A percentile compares a stretch with the other conserved stretches of the same genome.
Conservation (phyloP, 2,888 invertebrate species). For the Notocelia uddmanniana region DNA sequence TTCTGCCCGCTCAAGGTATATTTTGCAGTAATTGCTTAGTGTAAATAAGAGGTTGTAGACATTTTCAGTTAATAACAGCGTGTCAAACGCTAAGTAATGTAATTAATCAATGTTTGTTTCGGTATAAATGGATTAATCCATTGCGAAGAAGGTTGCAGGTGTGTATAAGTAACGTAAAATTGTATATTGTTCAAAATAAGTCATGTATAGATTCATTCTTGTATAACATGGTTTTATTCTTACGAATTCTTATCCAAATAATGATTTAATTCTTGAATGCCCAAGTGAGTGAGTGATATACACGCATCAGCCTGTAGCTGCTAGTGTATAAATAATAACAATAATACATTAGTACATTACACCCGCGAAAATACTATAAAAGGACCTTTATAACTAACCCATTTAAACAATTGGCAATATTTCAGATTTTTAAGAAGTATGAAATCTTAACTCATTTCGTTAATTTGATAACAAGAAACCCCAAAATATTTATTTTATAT, state of each 20-base stretch:
- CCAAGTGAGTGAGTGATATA: no score
- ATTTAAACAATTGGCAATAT: no score
- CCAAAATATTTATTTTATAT: no score
- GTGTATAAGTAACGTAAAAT: not conserved
- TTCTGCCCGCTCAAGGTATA: not conserved
- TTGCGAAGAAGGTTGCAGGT: slow-evolving; percentile 5
- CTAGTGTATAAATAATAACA: no score
- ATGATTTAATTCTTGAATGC: no score
- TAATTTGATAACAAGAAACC: no score
- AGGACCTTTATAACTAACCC: no score
- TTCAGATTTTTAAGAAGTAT: no score
- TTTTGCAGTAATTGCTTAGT: not conserved
- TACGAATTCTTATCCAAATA: not conserved
- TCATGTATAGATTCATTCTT: not conserved
- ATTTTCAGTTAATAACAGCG: slow-evolving; percentile 6
- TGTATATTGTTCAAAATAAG: not conserved
- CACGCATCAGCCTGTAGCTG: no score
- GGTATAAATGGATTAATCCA: slow-evolving; percentile 18
- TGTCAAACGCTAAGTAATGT: slow-evolving; percentile 28
- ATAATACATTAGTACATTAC: not conserved
- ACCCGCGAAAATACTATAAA: no score
- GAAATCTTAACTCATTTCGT: no score
- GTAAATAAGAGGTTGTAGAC: not conserved
- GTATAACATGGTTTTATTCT: not conserved
- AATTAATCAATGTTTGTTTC: slow-evolving; percentile 27